These are phyloP conservation scores for Apodemia zela DNA, from an alignment of 2,888 invertebrate genomes.

Conservation along the genomic window DNA sequence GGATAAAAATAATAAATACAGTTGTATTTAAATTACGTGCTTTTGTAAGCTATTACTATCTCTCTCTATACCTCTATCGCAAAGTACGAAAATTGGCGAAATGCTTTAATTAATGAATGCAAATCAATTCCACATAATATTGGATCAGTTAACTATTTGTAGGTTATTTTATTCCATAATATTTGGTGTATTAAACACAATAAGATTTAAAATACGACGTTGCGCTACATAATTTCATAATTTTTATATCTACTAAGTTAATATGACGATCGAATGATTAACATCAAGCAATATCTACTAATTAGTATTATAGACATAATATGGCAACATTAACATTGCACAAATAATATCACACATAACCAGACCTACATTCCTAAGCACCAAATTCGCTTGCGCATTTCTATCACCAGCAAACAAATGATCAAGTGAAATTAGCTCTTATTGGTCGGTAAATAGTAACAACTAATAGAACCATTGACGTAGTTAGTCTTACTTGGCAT, in stretches of 20 bases:
- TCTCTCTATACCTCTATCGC: too few species aligned
- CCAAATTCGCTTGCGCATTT: conserved; percentile 16
- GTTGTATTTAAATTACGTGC: too few species aligned
- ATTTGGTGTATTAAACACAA: background rate
- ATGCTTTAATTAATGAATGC: too few species aligned
- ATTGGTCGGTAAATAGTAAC: conserved; percentile 44
- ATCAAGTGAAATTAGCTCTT: conserved; percentile 18
- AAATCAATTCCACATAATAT: too few species aligned
- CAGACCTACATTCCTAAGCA: conserved; percentile 11
- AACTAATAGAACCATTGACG: conserved; percentile 36
- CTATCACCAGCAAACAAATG: conserved; percentile 10
- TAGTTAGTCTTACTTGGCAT: conserved; percentile 29
- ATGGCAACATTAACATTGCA: conserved; percentile 14
- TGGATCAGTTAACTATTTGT: too few species aligned
- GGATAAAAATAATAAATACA: too few species aligned
- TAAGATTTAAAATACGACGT: background rate
- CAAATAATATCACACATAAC: conserved; percentile 15
- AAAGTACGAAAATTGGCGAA: too few species aligned
- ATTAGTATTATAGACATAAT: background rate
- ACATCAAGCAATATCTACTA: background rate
- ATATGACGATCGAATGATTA: conserved; percentile 2
- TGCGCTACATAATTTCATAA: background rate
- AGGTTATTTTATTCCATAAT: background rate
- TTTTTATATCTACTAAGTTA: background rate
- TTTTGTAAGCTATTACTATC: too few species aligned